Conservation (phyloP, 2,888 invertebrate genomes). For the Lasioglossum oenotherae region DNA sequence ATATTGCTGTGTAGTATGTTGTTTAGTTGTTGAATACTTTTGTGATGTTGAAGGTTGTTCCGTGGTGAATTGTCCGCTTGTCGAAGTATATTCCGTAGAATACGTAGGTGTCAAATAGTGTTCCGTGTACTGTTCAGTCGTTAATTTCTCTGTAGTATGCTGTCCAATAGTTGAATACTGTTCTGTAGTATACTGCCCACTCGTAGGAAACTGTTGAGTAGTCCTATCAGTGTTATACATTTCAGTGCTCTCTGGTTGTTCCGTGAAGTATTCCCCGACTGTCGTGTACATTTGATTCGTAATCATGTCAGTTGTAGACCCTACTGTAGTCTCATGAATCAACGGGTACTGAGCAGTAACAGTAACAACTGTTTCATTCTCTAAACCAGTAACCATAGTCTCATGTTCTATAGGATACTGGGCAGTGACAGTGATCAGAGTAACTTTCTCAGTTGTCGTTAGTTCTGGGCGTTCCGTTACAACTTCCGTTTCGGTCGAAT, state of each 20-base stretch:
- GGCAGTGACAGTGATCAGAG: constrained; percentile 38
- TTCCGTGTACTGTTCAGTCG: constrained; percentile 5
- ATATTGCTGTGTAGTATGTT: background rate
- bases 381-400: constrained; percentile 22
- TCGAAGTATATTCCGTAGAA: background rate
- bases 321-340: constrained; percentile 6
- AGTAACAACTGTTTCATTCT: constrained; percentile 24
- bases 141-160: constrained; percentile 14
- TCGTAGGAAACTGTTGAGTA: background rate
- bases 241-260: background rate
- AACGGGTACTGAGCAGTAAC: constrained; percentile 45
- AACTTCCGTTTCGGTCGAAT: background rate
- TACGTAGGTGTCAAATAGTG: constrained; percentile 1
- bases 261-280: background rate
- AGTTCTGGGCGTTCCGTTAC: constrained; percentile 5
- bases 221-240: background rate
- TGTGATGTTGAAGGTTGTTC: constrained; percentile 8
- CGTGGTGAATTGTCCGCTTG: constrained; percentile 6
- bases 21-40: background rate
- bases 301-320: background rate
- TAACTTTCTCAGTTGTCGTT: constrained; percentile 17
- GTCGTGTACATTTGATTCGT: background rate
- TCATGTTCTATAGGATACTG: constrained; percentile 30
- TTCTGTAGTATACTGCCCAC: constrained; percentile 13
- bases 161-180: background rate